Evolutionary conservation across 2,888 invertebrate genomes (phyloP).

Genomic region (Eristalis intricaria): DNA sequence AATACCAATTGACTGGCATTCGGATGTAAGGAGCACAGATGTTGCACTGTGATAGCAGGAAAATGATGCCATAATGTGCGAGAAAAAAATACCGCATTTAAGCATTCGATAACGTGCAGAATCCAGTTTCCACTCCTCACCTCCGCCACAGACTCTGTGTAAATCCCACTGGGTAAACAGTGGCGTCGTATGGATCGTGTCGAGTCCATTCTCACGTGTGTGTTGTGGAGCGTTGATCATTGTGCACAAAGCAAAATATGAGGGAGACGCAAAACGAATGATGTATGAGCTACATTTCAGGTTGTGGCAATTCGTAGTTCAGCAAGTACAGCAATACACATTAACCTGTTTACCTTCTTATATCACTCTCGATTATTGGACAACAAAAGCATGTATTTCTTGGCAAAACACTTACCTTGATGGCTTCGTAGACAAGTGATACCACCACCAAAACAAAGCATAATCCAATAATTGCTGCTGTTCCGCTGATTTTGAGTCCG

Average conservation of each 20-base stretch:
- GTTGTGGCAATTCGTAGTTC: neutral
- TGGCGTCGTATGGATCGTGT: neutral
- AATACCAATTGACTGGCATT: neutral
- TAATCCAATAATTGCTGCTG: constrained; percentile 83
- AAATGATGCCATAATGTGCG: neutral
- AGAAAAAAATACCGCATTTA: neutral
- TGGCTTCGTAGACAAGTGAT: constrained; percentile 54
- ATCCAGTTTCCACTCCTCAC: neutral
- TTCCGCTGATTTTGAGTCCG: constrained; percentile 83
- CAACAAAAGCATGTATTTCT: neutral
- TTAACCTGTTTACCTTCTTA: constrained; percentile 1
- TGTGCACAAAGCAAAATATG: neutral
- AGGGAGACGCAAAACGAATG: neutral
- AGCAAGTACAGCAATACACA: neutral
- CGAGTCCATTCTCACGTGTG: neutral
- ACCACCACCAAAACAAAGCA: constrained; percentile 80
- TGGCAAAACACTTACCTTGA: constrained; percentile 46
- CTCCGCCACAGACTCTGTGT: neutral
- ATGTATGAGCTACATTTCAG: neutral
- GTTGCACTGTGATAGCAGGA: neutral
- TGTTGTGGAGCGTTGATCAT: neutral
- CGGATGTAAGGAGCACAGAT: neutral
- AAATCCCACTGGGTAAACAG: neutral
- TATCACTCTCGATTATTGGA: neutral
- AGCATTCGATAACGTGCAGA: neutral